Evolutionary conservation across 2,888 invertebrate genomes (phyloP).

Genomic region (Cantharis flavilabris): DNA sequence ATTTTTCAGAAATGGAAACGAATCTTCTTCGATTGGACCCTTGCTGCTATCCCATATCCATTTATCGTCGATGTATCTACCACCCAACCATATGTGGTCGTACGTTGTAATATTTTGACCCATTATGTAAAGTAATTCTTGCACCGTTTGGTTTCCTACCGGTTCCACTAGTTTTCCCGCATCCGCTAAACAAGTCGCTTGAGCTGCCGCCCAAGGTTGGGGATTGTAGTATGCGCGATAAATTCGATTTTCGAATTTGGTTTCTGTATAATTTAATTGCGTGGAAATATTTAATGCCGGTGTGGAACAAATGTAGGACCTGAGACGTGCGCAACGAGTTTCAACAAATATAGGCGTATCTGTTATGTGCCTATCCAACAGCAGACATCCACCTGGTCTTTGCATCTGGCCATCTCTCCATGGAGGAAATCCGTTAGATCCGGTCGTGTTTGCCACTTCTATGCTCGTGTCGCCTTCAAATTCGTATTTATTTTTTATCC

Average conservation of each 20-base stretch:
- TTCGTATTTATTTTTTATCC: not conserved
- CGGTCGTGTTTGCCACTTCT: not conserved
- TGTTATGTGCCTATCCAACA: constrained; percentile 56
- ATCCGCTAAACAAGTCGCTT: not conserved
- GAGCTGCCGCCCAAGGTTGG: not conserved
- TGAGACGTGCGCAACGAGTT: constrained; percentile 57
- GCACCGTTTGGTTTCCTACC: not conserved
- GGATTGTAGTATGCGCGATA: not conserved
- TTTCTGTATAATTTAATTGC: not conserved
- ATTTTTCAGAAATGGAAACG: not conserved
- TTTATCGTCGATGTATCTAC: fast-evolving
- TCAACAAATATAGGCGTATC: constrained; percentile 57
- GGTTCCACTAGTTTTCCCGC: not conserved
- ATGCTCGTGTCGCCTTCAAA: not conserved
- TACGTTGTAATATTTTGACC: not conserved
- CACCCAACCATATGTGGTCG: not conserved
- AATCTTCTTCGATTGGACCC: not conserved
- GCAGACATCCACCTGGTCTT: constrained; percentile 57
- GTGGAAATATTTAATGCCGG: not conserved
- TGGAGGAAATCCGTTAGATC: not conserved
- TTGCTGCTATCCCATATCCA: not conserved
- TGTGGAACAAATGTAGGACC: constrained; percentile 60
- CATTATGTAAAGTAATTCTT: not conserved
- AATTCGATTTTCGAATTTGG: not conserved
- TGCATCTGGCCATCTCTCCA: not conserved